A percentile compares a stretch with the other conserved stretches of the same genome.
Conservation (phyloP, 2,888 invertebrate genomes). For the Epistrophe eligans region DNA sequence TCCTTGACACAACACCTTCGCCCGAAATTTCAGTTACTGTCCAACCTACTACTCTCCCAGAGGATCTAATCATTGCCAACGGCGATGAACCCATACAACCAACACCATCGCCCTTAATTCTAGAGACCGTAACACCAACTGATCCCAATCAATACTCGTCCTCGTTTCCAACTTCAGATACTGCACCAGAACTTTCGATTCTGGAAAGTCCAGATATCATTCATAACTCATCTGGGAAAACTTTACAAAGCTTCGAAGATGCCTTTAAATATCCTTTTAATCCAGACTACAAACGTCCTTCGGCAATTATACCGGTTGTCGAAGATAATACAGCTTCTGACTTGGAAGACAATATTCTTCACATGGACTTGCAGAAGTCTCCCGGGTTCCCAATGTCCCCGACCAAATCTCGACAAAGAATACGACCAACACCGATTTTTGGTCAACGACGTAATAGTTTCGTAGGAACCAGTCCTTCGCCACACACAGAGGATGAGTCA, state of each 20-base stretch:
- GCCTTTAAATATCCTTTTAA: slow-evolving; percentile 81
- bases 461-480: slow-evolving; percentile 84
- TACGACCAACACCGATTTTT: slow-evolving; percentile 88
- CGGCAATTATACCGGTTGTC: slow-evolving; percentile 70
- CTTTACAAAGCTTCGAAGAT: slow-evolving; percentile 63
- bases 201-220: slow-evolving; percentile 7
- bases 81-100: not conserved
- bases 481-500: slow-evolving; percentile 76
- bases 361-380: slow-evolving; percentile 81
- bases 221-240: slow-evolving; percentile 50
- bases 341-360: slow-evolving; percentile 81
- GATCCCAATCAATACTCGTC: not conserved
- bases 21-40: not conserved
- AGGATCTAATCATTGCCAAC: not conserved
- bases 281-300: slow-evolving; percentile 73
- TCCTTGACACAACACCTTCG: not conserved
- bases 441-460: slow-evolving; percentile 88
- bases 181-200: not conserved
- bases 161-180: not conserved
- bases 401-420: slow-evolving; percentile 87
- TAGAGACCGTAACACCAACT: not conserved
- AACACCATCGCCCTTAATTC: not conserved
- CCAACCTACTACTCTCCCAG: not conserved
- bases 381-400: slow-evolving; percentile 80
- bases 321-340: slow-evolving; percentile 81